Evolutionary conservation across 1,140 invertebrate species (phyloP).

Genomic region (Megathymus violae): DNA sequence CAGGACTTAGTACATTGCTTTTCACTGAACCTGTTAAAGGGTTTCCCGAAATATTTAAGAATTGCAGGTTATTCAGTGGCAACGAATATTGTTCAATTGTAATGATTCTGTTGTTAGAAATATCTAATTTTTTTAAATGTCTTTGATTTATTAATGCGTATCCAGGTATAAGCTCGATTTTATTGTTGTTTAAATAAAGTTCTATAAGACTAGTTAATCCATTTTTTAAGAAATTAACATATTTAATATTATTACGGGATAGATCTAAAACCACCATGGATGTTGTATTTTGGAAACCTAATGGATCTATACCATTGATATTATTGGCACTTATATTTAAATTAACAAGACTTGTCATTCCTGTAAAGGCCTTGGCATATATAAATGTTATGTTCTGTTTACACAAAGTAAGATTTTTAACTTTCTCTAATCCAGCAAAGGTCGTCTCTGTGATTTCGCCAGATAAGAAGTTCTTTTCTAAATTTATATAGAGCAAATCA

Average conservation of each 20-base stretch:
- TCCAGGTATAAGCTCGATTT: constrained; percentile 40
- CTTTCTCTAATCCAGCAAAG: constrained; percentile 51
- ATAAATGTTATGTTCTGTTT: constrained; percentile 56
- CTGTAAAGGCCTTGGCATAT: constrained; percentile 51
- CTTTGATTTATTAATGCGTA: constrained; percentile 51
- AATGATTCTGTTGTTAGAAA: constrained; percentile 60
- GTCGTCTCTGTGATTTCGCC: constrained; percentile 49
- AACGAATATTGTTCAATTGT: constrained; percentile 55
- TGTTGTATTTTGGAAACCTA: constrained; percentile 44
- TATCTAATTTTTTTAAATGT: constrained; percentile 53
- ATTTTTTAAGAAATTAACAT: constrained; percentile 53
- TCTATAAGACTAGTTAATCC: constrained; percentile 52
- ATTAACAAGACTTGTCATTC: constrained; percentile 42
- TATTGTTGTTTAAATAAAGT: constrained; percentile 60
- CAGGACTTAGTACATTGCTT: constrained; percentile 57
- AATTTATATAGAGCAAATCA: constrained; percentile 51
- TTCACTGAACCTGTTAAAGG: constrained; percentile 48
- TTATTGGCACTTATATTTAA: constrained; percentile 64
- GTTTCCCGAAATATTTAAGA: constrained; percentile 62
- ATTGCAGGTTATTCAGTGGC: constrained; percentile 61
- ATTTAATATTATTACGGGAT: constrained; percentile 55
- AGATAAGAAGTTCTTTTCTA: constrained; percentile 58
- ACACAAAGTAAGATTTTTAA: constrained; percentile 51
- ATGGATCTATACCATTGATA: constrained; percentile 49
- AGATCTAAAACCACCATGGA: constrained; percentile 54